Evolutionary conservation across 2,888 invertebrate genomes (phyloP), one percentile per base, ranked within the genome.

Genomic region (Dicyrtomina minuta): DNA sequence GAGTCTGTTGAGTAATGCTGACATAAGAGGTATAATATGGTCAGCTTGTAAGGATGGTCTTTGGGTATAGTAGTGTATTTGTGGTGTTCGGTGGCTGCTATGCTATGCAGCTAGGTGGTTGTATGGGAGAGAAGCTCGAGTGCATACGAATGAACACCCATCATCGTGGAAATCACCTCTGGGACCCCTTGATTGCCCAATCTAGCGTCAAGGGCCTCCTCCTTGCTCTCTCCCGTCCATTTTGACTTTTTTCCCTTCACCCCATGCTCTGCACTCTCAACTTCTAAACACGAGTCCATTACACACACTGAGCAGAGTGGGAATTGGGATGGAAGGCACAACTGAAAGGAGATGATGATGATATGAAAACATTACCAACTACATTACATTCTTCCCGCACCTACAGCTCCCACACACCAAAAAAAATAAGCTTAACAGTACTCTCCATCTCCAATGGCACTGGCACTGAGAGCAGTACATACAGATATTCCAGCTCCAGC

Each of bases 161-260:
- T 69, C 61, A 68, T 68, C 61, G 27, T 51, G n/a, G 58, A 60
- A 60, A 67, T 60, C 60, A 59, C 67, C 60, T 68, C 62, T 60
- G 55, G 58, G 61, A 64, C 51, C 72, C 72, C 72, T 72, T 71
- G 68, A 71, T 70, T 66, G 59, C 68, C 72, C 72, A 72, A 72
- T 72, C 72, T 73, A 43, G 59, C 58, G 68, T 59, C 68, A 70
- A 68, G 72, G 72, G 68, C 72, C 70, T 68, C 72, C 72, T 70
- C 43, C 72, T 65, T 44, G 41, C 26, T 53, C 67, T 44, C 49
- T 66, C n/a, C n/a, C 70, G 27, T 62, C 72, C 72, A 73, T 73
- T 70, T 73, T 73, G 70, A 62, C 62, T 55, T 59, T 72, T 56
- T 58, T 56, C 24, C 55, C 51, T 41, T 41, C 43, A 20, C 44